Evolutionary conservation across 2,888 invertebrate species (phyloP).

Genomic region (Patella depressa): DNA sequence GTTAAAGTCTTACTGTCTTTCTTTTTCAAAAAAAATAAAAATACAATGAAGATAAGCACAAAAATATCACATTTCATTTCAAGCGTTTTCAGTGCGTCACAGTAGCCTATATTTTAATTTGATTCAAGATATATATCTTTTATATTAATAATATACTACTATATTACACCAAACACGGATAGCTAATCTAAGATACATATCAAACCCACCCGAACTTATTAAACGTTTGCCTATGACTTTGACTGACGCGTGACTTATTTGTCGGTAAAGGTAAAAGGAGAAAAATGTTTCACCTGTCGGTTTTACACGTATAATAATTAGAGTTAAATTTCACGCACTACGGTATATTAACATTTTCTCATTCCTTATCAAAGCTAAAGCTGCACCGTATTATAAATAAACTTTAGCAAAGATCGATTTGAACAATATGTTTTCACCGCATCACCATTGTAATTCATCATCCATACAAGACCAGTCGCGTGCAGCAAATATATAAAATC

Average conservation of each 20-base stretch:
- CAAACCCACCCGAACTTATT: too few species aligned
- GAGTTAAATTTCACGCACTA: conserved; percentile 10
- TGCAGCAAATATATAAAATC: conserved; percentile 2
- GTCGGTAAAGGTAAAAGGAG: not conserved
- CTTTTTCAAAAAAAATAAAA: too few species aligned
- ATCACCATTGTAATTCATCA: not conserved
- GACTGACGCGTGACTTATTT: not conserved
- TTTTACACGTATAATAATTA: not conserved
- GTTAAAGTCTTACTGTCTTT: too few species aligned
- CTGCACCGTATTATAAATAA: conserved; percentile 5
- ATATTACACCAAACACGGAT: too few species aligned
- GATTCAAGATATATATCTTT: too few species aligned
- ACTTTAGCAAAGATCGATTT: conserved; percentile 1
- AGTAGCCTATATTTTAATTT: too few species aligned
- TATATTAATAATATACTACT: too few species aligned
- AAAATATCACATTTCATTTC: too few species aligned
- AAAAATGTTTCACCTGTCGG: not conserved
- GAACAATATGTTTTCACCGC: conserved; percentile 4
- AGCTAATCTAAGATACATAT: too few species aligned
- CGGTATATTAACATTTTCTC: not conserved
- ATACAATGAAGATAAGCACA: too few species aligned
- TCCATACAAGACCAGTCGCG: not conserved
- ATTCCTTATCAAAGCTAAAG: not conserved
- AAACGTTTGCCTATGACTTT: too few species aligned
- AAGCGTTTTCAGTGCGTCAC: too few species aligned